These are phyloP conservation scores for Papio anubis DNA, from an alignment of 2,113 vertebrate genomes.

Conservation along the genomic window DNA sequence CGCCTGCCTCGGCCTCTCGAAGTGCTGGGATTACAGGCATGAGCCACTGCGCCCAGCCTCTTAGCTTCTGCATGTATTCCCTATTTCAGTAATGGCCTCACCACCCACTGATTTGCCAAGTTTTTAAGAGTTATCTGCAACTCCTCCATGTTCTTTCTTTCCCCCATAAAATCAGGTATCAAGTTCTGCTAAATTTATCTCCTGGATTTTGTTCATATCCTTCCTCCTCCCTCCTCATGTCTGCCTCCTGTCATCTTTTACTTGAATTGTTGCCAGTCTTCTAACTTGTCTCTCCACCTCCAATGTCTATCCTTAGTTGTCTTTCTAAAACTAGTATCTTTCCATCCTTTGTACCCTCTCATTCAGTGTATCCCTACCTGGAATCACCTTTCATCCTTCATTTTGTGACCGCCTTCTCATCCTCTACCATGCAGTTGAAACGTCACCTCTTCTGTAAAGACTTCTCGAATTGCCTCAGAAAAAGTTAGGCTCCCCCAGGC, in stretches of 20 bases:
- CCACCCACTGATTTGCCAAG: not conserved
- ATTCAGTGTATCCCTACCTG: not conserved
- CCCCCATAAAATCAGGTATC: not conserved
- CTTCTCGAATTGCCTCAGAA: not conserved
- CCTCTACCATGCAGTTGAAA: not conserved
- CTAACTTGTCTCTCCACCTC: not conserved
- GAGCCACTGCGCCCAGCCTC: not conserved
- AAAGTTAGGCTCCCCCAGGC: not conserved
- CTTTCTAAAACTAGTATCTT: not conserved
- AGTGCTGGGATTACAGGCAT: too few species aligned
- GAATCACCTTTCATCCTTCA: not conserved
- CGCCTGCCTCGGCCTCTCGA: too few species aligned
- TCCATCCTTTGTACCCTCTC: not conserved
- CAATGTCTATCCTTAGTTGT: not conserved
- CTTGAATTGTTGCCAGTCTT: not conserved
- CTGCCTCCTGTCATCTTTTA: slow-evolving; percentile 4
- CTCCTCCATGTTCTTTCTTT: not conserved
- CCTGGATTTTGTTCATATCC: not conserved
- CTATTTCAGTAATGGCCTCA: not conserved
- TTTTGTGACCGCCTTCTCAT: not conserved
- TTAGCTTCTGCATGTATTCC: not conserved
- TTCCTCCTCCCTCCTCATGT: not conserved
- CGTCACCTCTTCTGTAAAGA: not conserved
- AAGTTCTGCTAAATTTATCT: slow-evolving; percentile 48
- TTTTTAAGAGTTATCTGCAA: not conserved